Conservation (phyloP, 37 sponge, comb jelly and placozoan species). For the Theonella swinhoei region DNA sequence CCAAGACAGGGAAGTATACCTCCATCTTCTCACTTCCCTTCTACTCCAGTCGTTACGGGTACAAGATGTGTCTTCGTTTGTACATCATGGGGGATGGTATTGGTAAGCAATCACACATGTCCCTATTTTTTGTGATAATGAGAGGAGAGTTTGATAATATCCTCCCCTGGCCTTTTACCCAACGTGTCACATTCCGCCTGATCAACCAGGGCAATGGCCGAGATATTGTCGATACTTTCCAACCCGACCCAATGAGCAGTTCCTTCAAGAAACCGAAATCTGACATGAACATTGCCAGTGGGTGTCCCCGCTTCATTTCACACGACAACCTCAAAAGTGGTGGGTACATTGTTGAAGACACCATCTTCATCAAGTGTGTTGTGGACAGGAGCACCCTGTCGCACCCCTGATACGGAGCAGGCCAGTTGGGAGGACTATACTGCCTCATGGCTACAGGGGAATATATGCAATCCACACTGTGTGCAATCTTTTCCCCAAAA, state of each 20-base stretch:
- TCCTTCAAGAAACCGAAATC: constrained; percentile 74
- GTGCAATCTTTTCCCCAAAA: too few relatives aligned
- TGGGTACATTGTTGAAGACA: constrained; percentile 70
- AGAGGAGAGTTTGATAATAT: constrained; percentile 85
- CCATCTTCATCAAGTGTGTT: constrained; percentile 66
- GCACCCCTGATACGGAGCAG: constrained; percentile 3
- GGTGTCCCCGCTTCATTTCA: constrained; percentile 69
- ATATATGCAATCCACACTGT: too few relatives aligned
- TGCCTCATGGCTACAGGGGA: too few relatives aligned
- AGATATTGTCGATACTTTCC: constrained; percentile 76
- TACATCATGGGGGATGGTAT: constrained; percentile 84
- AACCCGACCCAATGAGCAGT: constrained; percentile 79
- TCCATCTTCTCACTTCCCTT: constrained; percentile 83
- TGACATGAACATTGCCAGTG: constrained; percentile 82
- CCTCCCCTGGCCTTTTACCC: constrained; percentile 79
- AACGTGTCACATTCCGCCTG: constrained; percentile 77
- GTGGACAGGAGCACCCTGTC: constrained; percentile 47
- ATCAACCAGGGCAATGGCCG: constrained; percentile 62
- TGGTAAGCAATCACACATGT: constrained; percentile 74
- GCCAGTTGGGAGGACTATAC: background rate
- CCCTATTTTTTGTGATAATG: constrained; percentile 82
- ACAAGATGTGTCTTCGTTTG: constrained; percentile 85
- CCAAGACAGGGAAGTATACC: constrained; percentile 69
- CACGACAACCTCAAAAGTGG: constrained; percentile 41
- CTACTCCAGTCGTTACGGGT: constrained; percentile 78